Conservation (phyloP, 2,113 vertebrate genomes). For the Steatornis caripensis region DNA sequence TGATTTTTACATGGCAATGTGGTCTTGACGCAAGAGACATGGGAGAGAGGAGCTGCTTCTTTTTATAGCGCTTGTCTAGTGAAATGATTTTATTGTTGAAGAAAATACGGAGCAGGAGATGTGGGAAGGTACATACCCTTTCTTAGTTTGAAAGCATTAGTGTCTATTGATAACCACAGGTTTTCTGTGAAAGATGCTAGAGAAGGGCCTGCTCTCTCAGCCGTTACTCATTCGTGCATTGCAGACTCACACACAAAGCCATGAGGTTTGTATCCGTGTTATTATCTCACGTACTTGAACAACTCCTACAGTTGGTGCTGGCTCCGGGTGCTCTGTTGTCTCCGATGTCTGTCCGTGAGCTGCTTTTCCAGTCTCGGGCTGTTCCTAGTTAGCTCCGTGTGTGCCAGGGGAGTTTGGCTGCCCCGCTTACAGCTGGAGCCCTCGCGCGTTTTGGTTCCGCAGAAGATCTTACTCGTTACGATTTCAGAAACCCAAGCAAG, state of each 20-base stretch:
- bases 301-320: rapidly evolving
- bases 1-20: background rate
- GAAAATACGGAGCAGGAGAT: background rate
- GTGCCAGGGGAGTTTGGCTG: background rate
- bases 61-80: background rate
- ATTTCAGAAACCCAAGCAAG: too few relatives aligned
- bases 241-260: background rate
- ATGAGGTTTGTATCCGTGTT: background rate
- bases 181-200: background rate
- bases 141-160: background rate
- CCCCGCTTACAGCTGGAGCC: background rate
- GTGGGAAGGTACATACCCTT: background rate
- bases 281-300: background rate
- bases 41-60: background rate
- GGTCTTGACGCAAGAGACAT: background rate
- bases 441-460: rapidly evolving
- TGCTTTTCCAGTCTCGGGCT: background rate
- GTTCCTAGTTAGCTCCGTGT: background rate
- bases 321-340: background rate
- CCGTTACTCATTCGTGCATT: rapidly evolving
- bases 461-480: background rate
- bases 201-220: background rate
- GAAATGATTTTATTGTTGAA: background rate
- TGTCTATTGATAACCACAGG: background rate
- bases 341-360: background rate